Evolutionary conservation across 2,888 invertebrate genomes (phyloP).

Genomic region (Amphipyra tragopoginis): DNA sequence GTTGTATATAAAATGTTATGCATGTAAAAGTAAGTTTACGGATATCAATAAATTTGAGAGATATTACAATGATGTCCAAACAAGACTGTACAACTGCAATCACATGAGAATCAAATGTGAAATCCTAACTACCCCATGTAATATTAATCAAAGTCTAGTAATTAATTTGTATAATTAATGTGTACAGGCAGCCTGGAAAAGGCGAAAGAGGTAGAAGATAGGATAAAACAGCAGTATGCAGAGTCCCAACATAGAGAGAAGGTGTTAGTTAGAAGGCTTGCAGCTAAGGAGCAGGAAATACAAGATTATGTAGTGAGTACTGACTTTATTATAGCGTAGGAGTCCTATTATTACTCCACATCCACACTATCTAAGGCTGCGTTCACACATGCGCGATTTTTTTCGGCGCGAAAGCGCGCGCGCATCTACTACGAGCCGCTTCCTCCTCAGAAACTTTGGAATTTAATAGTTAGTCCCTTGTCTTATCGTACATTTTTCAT

Average conservation of each 20-base stretch:
- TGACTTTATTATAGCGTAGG: background rate
- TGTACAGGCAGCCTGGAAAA: slow-evolving; percentile 92
- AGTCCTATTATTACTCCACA: background rate
- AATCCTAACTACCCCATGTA: background rate
- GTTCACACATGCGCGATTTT: no score
- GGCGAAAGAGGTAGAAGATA: slow-evolving; percentile 94
- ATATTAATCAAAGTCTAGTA: background rate
- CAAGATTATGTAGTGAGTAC: slow-evolving; percentile 97
- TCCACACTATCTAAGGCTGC: no score
- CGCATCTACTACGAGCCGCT: no score
- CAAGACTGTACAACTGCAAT: slow-evolving; percentile 29
- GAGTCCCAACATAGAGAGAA: slow-evolving; percentile 98
- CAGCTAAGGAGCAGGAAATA: slow-evolving; percentile 98
- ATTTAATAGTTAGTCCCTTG: no score
- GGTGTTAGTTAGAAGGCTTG: slow-evolving; percentile 96
- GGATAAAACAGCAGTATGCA: slow-evolving; percentile 94
- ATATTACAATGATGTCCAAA: slow-evolving; percentile 16
- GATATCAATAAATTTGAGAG: slow-evolving; percentile 32
- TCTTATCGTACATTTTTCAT: no score
- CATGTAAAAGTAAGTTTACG: slow-evolving; percentile 30
- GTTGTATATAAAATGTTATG: slow-evolving; percentile 32
- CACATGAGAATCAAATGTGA: slow-evolving; percentile 18
- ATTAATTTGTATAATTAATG: slow-evolving; percentile 57
- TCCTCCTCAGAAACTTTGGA: no score
- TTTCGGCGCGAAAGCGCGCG: no score